Evolutionary conservation across 2,797 vertebrate species (phyloP), one percentile per base, ranked within the genome.

Genomic region (Mallotus villosus): DNA sequence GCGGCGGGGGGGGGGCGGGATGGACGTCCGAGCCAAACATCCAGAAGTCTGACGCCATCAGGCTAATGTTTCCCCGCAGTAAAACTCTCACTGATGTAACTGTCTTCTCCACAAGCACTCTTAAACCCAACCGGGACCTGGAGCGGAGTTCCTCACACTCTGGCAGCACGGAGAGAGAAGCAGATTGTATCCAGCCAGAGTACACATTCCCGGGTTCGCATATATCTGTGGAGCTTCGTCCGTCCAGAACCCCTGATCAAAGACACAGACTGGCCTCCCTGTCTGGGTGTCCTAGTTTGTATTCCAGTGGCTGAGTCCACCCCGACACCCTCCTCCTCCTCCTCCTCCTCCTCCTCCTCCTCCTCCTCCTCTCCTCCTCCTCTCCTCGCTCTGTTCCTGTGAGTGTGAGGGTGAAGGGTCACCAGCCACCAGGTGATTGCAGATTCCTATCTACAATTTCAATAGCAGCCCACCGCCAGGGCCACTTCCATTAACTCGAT

Each of bases 361-460:
- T 22, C 37, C 21, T 66, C 37, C 63, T 9, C 29, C 4, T 29
- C 2, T 29, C 29, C 29, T 9, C 41, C 53, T 46, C 64, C 62
- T 67, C 83, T 82, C 81, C 67, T 75, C 79, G 77, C 73, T 62
- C 85, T 88, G 84, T 81, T 77, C 85, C 72, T 77, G 3, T 49
- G 76, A 82, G 83, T 74, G 83, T 74, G n/a, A 79, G 70, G 77
- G n/a, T 81, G 85, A 80, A 78, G 86, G 86, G 82, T 89, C 87
- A 87, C 81, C 82, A 88, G 83, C 81, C 82, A 86, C 84, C 85
- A 82, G 90, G 82, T 89, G 82, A 84, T 89, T 90, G 93, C 85
- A 89, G 86, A 89, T 88, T 85, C 89, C 88, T 93, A 91, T 93
- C 91, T 86, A 85, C 85, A 89, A 87, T 88, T 90, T 91, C 89